These are phyloP conservation scores for Hycleus phaleratus DNA, from an alignment of 1,140 invertebrate genomes.

Conservation along the genomic window DNA sequence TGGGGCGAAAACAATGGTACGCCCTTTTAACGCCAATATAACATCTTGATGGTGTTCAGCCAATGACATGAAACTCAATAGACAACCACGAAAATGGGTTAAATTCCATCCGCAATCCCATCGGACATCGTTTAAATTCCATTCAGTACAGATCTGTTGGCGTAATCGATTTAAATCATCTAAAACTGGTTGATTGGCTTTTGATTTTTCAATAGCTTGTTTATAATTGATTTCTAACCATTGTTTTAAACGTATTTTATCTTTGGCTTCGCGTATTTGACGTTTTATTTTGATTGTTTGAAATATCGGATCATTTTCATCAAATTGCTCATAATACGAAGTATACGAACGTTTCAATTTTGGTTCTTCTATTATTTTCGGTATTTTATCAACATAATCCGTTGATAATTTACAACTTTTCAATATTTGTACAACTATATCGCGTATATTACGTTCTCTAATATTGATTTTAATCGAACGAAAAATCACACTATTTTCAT, in stretches of 20 bases:
- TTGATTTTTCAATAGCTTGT: conserved; percentile 51
- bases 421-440: conserved; percentile 69
- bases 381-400: conserved; percentile 70
- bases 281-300: conserved; percentile 45
- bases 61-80: conserved; percentile 67
- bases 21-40: conserved; percentile 58
- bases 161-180: conserved; percentile 59
- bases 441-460: conserved; percentile 57
- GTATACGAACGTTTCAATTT: conserved; percentile 12
- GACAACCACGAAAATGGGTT: conserved; percentile 74
- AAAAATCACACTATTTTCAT: conserved; percentile 45
- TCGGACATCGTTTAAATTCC: conserved; percentile 52
- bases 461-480: conserved; percentile 65
- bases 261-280: conserved; percentile 45
- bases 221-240: conserved; percentile 61
- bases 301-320: conserved; percentile 47
- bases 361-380: conserved; percentile 24
- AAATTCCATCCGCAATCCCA: conserved; percentile 86
- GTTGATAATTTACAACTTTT: conserved; percentile 76
- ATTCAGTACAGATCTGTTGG: conserved; percentile 45
- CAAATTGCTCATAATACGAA: conserved; percentile 45
- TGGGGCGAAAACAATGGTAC: conserved; percentile 66
- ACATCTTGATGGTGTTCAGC: conserved; percentile 60
- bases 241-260: conserved; percentile 45
- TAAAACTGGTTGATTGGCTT: conserved; percentile 53